These are phyloP conservation scores for Drosophila aldrichi DNA, from an alignment of 2,888 invertebrate species.

Conservation along the genomic window DNA sequence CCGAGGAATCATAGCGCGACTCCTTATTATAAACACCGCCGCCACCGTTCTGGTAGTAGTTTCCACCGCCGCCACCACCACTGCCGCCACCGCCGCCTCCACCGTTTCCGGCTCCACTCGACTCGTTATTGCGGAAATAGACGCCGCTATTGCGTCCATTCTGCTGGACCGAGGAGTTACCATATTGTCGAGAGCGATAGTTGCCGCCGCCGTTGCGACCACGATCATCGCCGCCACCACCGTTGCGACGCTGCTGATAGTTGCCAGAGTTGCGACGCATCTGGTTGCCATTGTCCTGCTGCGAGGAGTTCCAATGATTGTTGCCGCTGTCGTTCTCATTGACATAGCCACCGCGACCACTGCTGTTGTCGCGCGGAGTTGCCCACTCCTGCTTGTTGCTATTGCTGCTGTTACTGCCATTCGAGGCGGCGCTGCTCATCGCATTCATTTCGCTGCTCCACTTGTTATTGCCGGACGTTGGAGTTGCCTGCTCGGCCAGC, in stretches of 20 bases:
- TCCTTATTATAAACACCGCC: constrained; percentile 71
- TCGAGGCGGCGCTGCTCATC: constrained; percentile 62
- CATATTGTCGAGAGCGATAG: constrained; percentile 73
- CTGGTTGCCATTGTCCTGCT: constrained; percentile 62
- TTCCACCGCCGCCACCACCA: constrained; percentile 63
- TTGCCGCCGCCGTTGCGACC: constrained; percentile 72
- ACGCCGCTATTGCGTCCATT: constrained; percentile 79
- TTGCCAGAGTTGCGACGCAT: constrained; percentile 75
- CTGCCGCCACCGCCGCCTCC: constrained; percentile 47
- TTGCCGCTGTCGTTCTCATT: constrained; percentile 53
- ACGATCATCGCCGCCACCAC: constrained; percentile 68
- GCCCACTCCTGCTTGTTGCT: constrained; percentile 65
- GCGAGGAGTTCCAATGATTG: constrained; percentile 67
- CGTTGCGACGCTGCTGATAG: constrained; percentile 67
- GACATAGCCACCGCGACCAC: constrained; percentile 36
- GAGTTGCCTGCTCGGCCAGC: constrained; percentile 26
- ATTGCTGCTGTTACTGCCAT: constrained; percentile 59
- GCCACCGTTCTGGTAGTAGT: constrained; percentile 72
- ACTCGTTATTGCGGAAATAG: constrained; percentile 84
- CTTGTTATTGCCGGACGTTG: constrained; percentile 72
- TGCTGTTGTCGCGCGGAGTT: constrained; percentile 71
- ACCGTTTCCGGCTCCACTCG: constrained; percentile 56
- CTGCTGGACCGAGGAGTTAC: constrained; percentile 76
- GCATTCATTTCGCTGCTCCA: constrained; percentile 84
- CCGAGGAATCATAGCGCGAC: constrained; percentile 77